Percentiles rank a stretch among this genome's conserved stretches.
These are phyloP conservation scores for Cryptocephalus moraei DNA, from an alignment of 2,888 invertebrate species.

Conservation along the genomic window DNA sequence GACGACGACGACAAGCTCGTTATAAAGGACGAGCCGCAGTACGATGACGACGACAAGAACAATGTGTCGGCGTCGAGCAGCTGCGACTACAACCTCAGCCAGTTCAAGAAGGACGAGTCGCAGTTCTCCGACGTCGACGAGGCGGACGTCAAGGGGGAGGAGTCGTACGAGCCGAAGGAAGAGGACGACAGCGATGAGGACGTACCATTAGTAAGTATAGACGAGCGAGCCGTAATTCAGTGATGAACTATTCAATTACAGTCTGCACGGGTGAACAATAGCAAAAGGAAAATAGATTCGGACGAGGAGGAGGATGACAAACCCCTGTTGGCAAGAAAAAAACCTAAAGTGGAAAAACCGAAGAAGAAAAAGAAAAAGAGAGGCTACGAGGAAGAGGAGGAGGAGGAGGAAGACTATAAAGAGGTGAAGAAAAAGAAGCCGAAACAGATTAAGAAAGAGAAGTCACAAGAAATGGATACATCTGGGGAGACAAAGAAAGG, in stretches of 20 bases:
- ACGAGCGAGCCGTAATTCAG: neutral
- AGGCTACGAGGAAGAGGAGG: slow-evolving; percentile 37
- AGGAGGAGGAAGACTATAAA: slow-evolving; percentile 46
- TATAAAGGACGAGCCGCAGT: slow-evolving; percentile 32
- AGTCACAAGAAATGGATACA: slow-evolving; percentile 25
- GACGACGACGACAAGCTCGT: slow-evolving; percentile 35
- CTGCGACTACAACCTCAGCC: slow-evolving; percentile 62
- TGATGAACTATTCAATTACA: slow-evolving; percentile 8
- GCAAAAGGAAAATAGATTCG: slow-evolving; percentile 43
- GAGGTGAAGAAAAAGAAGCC: slow-evolving; percentile 43
- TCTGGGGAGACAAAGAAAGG: slow-evolving; percentile 38
- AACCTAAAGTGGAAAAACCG: slow-evolving; percentile 49
- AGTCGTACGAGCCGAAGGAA: slow-evolving; percentile 22
- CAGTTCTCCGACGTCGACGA: slow-evolving; percentile 26
- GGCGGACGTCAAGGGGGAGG: slow-evolving; percentile 35
- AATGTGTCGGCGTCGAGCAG: slow-evolving; percentile 53
- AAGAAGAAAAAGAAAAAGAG: slow-evolving; percentile 42
- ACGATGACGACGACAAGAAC: slow-evolving; percentile 22
- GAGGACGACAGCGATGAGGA: slow-evolving; percentile 57
- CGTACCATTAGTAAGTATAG: slow-evolving; percentile 55
- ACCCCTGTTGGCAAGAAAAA: slow-evolving; percentile 58
- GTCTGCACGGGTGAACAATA: slow-evolving; percentile 22
- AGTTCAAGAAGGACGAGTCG: slow-evolving; percentile 47
- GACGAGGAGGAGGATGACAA: slow-evolving; percentile 60
- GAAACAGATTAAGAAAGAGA: slow-evolving; percentile 27